phyloP scores from a whole-genome alignment of 2,797 vertebrate genomes.

The Spinus olivaceus region DNA sequence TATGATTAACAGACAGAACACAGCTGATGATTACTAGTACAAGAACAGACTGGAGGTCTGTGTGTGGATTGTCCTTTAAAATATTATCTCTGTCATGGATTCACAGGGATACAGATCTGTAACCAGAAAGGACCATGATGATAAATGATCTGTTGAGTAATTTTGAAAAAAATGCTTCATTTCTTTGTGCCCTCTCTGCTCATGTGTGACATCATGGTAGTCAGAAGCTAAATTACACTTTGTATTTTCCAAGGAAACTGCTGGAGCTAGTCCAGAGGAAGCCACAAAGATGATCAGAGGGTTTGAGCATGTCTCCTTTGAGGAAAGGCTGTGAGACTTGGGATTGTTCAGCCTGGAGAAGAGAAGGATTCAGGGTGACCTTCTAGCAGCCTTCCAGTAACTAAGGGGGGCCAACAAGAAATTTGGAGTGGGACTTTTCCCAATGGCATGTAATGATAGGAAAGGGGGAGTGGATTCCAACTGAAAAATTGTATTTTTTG shows the following conservation, averaged over 20 bases:
- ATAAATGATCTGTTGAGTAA: not conserved
- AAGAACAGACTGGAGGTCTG: not conserved
- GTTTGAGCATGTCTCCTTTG: not conserved
- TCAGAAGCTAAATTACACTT: not conserved
- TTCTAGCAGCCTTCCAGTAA: not conserved
- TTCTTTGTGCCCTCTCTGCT: not conserved
- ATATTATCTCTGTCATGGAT: not conserved
- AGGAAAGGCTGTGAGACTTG: not conserved
- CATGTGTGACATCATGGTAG: not conserved
- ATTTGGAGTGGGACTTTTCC: not conserved
- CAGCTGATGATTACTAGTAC: not conserved
- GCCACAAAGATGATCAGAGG: not conserved
- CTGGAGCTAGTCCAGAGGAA: not conserved
- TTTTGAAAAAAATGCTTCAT: not conserved
- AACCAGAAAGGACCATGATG: not conserved
- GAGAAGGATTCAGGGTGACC: not conserved
- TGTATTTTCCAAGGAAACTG: not conserved
- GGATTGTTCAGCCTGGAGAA: not conserved
- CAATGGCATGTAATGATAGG: not conserved
- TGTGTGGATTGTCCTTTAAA: not conserved
- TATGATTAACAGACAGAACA: not conserved
- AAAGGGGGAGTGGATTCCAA: not conserved
- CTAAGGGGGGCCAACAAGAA: not conserved
- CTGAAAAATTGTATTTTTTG: not conserved
- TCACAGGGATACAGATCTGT: not conserved